Evolutionary conservation across 2,888 invertebrate species (phyloP), one percentile per base, ranked within the genome.

Genomic region (Pasiphila rectangulata): DNA sequence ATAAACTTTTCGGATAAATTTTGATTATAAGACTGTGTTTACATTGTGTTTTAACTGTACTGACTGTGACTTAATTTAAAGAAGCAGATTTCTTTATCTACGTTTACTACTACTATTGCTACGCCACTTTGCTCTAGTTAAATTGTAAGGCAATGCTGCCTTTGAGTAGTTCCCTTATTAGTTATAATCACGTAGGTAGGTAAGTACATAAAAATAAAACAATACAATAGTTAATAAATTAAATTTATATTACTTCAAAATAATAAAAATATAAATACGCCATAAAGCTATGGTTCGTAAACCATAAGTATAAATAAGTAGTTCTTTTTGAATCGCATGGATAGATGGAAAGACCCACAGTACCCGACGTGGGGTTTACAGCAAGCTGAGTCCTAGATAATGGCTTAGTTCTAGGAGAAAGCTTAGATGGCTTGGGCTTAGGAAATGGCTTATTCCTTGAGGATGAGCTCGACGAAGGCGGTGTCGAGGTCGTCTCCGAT

Each of bases 401-500:
- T 13, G 54, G 58, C 78, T 83, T 91, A 91, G 86, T 91, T 91
- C 85, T 91, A 92, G 89, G 94, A 93, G 81, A 20, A 6, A 17
- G 57, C 77, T 83, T 91, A 92, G n/a, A 27, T 13, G 54, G 58
- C 78, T 83, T 91, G 91, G 86, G 91, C 92, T 85, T 91, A 92
- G 89, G 94, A 93, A 81, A 20, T n/a, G 20, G 57, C 77, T 83
- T 91, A 92, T 88, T 92, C 92, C 85, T 92, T 92, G 90, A 94
- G 93, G 90, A 94, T 94, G 82, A 96, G 94, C 88, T 96, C 96
- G 90, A 98, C 97, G 92, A 99, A 98, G 81, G 99, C 99, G 83
- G 96, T 96, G 91, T 99, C 99, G 93, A 99, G 93, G 90, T 99
- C 99, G 93, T 99, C 99, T 92, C 98, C 98, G 92, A 99, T 98